A percentile compares a stretch with the other conserved stretches of the same genome.
Conservation (phyloP, 37 sponge, comb jelly and placozoan genomes). For the Haliclona indistincta region DNA sequence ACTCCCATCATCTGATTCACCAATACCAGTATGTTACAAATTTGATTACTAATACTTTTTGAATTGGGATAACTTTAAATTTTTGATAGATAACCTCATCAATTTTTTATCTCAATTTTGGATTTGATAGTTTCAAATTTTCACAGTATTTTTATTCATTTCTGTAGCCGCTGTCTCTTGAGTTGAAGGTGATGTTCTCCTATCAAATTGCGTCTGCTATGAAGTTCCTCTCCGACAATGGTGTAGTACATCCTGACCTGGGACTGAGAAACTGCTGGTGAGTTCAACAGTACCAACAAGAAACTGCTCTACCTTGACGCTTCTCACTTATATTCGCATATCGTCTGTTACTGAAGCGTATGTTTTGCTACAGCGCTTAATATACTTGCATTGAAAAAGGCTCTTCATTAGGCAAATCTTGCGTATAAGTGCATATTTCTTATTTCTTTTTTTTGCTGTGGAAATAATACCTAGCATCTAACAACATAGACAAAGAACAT, state of each 20-base stretch:
- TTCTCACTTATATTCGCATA: no score
- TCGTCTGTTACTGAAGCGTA: no score
- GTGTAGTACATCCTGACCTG: conserved; percentile 75
- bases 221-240: conserved; percentile 54
- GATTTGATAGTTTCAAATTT: not conserved
- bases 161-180: conserved; percentile 40
- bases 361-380: no score
- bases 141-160: conserved; percentile 7
- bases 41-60: no score
- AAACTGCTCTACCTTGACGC: not conserved
- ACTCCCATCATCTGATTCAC: conserved; percentile 20
- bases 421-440: no score
- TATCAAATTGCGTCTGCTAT: conserved; percentile 62
- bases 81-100: no score
- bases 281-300: conserved; percentile 5
- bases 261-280: conserved; percentile 80
- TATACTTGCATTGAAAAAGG: no score
- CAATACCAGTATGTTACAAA: no score
- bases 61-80: no score
- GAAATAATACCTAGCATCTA: not conserved
- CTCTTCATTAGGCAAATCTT: no score
- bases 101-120: no score
- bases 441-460: no score
- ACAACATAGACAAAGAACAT: not conserved
- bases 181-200: conserved; percentile 36